phyloP scores from a whole-genome alignment of 2,888 invertebrate species.

The Macrosiphum euphorbiae region DNA sequence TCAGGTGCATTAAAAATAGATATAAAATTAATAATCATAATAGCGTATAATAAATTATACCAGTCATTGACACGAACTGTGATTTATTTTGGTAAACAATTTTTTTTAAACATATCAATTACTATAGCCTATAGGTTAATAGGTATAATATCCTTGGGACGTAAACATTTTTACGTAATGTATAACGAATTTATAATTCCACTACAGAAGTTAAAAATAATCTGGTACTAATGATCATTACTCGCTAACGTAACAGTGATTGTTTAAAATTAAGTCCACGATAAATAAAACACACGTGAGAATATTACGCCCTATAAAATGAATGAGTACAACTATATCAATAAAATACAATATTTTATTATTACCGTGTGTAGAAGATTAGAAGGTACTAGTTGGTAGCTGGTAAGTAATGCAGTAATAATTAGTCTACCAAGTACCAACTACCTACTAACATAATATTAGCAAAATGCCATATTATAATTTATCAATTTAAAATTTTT shows the following conservation, averaged over 20 bases:
- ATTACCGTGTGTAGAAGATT: not conserved
- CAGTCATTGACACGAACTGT: not conserved
- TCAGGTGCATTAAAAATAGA: not conserved
- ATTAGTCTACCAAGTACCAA: not conserved
- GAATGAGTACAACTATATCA: not conserved
- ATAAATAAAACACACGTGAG: not conserved
- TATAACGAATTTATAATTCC: not conserved
- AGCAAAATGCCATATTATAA: not conserved
- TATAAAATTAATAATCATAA: not conserved
- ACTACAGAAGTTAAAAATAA: not conserved
- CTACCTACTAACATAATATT: not conserved
- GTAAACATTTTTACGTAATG: not conserved
- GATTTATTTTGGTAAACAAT: conserved; percentile 7
- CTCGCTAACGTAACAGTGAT: too few species aligned
- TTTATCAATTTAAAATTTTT: not conserved
- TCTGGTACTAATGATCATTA: not conserved
- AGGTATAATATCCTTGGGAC: not conserved
- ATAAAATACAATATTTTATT: not conserved
- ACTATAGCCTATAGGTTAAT: not conserved
- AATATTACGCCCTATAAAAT: not conserved
- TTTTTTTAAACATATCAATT: not conserved
- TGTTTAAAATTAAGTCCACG: not conserved
- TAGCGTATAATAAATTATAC: not conserved
- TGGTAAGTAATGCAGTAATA: not conserved
- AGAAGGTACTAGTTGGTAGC: not conserved